A percentile compares a stretch with the other conserved stretches of the same genome.
Evolutionary conservation across 2,888 invertebrate species (phyloP).

Genomic region (Gandaritis pyraliata): DNA sequence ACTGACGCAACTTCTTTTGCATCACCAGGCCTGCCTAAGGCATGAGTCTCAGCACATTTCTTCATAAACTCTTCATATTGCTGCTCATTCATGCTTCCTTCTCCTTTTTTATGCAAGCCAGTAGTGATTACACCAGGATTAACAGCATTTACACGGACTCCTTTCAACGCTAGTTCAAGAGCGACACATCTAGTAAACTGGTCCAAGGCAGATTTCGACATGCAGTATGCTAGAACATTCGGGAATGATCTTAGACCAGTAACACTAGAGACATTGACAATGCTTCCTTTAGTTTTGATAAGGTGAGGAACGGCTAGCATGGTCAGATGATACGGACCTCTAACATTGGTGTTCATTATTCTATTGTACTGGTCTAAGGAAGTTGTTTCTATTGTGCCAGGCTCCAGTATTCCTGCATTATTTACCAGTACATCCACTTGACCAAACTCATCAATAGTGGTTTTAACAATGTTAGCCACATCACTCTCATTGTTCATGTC

Average conservation of each 20-base stretch:
- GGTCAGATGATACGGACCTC: slow-evolving; percentile 90
- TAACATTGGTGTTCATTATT: slow-evolving; percentile 94
- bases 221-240: slow-evolving; percentile 94
- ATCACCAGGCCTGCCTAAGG: slow-evolving; percentile 93
- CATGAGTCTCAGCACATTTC: slow-evolving; percentile 92
- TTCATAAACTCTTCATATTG: slow-evolving; percentile 92
- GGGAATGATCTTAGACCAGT: slow-evolving; percentile 95
- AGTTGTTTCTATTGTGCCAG: slow-evolving; percentile 92
- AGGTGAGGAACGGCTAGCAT: slow-evolving; percentile 93
- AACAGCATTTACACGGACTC: slow-evolving; percentile 94
- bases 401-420: slow-evolving; percentile 93
- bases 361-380: slow-evolving; percentile 93
- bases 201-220: slow-evolving; percentile 97
- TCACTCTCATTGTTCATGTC: slow-evolving; percentile 89
- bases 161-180: slow-evolving; percentile 90
- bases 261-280: slow-evolving; percentile 97
- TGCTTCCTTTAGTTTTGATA: slow-evolving; percentile 90
- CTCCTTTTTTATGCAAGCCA: slow-evolving; percentile 89
- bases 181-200: slow-evolving; percentile 96
- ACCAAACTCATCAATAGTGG: slow-evolving; percentile 87
- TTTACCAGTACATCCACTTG: slow-evolving; percentile 92
- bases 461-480: slow-evolving; percentile 86
- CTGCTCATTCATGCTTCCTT: slow-evolving; percentile 89
- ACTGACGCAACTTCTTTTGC: slow-evolving; percentile 93
- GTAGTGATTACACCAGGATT: slow-evolving; percentile 97